Conservation (phyloP, 1,140 invertebrate genomes). For the Tribolium madens region DNA sequence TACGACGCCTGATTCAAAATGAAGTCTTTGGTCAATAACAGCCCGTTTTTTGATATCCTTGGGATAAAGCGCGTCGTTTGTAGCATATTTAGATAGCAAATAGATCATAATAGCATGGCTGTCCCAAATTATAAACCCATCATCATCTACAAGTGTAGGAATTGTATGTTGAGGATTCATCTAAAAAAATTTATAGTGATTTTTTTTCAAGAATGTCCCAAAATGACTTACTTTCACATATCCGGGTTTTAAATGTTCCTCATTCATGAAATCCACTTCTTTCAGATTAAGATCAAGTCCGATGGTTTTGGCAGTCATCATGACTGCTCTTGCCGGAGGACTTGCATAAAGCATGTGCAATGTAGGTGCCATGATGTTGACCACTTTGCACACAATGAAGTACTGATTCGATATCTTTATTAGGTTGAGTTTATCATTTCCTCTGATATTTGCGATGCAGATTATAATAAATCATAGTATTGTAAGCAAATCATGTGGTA, state of each 20-base stretch:
- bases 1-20: constrained; percentile 67
- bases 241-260: constrained; percentile 30
- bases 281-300: constrained; percentile 76
- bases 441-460: neutral
- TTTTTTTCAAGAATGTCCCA: neutral
- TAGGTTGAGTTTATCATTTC: neutral
- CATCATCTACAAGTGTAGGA: constrained; percentile 72
- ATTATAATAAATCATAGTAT: neutral
- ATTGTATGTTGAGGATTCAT: constrained; percentile 74
- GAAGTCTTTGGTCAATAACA: constrained; percentile 70
- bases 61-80: constrained; percentile 71
- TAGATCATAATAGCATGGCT: constrained; percentile 72
- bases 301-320: constrained; percentile 73
- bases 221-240: constrained; percentile 39
- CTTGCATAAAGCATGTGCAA: constrained; percentile 66
- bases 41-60: constrained; percentile 68
- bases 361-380: constrained; percentile 57
- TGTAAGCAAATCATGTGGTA: neutral
- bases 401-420: neutral
- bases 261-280: constrained; percentile 66
- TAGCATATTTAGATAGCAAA: constrained; percentile 69
- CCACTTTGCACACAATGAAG: neutral
- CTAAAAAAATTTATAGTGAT: constrained; percentile 62
- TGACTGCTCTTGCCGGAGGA: constrained; percentile 72
- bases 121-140: constrained; percentile 71